Evolutionary conservation across 1,140 invertebrate species (phyloP), one percentile per base, ranked within the genome.

Genomic region (Drosophila erecta): DNA sequence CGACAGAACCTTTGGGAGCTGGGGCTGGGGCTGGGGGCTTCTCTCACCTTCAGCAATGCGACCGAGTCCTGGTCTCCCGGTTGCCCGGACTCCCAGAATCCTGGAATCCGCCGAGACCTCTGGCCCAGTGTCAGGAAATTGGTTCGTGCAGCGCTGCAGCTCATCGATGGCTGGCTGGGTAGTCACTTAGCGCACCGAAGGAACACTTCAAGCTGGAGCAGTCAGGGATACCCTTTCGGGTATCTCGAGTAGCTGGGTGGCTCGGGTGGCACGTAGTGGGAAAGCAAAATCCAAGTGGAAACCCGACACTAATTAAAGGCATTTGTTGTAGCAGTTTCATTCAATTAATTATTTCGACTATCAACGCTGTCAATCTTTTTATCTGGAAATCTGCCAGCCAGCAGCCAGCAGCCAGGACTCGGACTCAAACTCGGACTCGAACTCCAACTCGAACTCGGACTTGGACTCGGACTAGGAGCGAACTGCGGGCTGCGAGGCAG

Each of bases 321-420:
- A 81, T 86, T 85, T 90, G 74, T 81, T 90, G 81, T 71, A 85
- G 51, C 70, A 74, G 70, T 90, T 85, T 86, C 81, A 81, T 90
- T 90, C 86, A 90, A 90, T 90, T 90, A 90, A 90, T 90, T 90
- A 86, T 90, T 86, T 90, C 51, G 62, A 53, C 81, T 81, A 90
- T 90, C 86, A 90, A 65, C 81, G 81, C 86, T 90, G 86, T 90
- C 86, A 90, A 90, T 90, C 86, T 90, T 67, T 81, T 90, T 85
- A 89, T 84, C 84, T 66, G 59, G 66, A 89, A 77, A 84, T 89
- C 84, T 90, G 85, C 76, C 67, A 77, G 54, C 37, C 38, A 77
- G 57, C 41, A 56, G 10, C 17, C 40, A 15, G 15, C 40, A 35
- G 10, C 33, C 33, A 24, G 24, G 24, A 24, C 24, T 24, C 4